phyloP scores from a whole-genome alignment of 1,140 invertebrate species.

The Listronotus bonariensis region DNA sequence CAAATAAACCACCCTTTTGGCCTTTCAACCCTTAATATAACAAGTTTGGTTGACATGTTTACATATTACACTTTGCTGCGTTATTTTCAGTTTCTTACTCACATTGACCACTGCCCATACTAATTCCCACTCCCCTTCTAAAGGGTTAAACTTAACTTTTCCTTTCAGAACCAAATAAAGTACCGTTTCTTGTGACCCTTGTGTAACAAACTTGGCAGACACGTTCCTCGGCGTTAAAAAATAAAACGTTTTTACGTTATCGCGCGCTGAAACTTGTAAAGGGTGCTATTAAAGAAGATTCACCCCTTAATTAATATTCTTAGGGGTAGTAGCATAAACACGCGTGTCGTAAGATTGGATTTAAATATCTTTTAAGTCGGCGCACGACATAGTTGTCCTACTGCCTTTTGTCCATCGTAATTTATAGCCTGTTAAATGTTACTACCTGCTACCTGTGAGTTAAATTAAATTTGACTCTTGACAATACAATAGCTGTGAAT shows the following conservation, averaged over 20 bases:
- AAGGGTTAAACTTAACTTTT: constrained; percentile 11
- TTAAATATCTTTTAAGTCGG: constrained; percentile 14
- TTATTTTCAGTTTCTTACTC: background rate
- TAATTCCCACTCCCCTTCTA: background rate
- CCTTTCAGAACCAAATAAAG: constrained; percentile 4
- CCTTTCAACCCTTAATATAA: background rate
- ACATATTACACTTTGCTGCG: background rate
- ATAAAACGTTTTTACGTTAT: background rate
- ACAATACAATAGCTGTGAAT: constrained; percentile 7
- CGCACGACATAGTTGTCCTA: constrained; percentile 11
- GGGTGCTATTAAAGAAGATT: constrained; percentile 42
- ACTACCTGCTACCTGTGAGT: constrained; percentile 13
- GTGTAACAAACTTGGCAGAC: background rate
- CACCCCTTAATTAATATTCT: constrained; percentile 27
- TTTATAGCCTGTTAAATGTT: constrained; percentile 21
- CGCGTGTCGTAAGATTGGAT: constrained; percentile 19
- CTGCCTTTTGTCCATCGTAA: constrained; percentile 25
- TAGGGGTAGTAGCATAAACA: constrained; percentile 2
- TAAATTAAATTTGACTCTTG: constrained; percentile 4
- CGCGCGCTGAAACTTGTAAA: background rate
- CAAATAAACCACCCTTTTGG: constrained; percentile 17
- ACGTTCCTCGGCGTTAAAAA: constrained; percentile 5
- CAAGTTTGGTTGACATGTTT: background rate
- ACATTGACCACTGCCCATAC: background rate
- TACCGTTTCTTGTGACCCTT: constrained; percentile 7